A percentile compares a stretch with the other conserved stretches of the same genome.
Conservation (phyloP, 2,888 invertebrate species). For the Drosophila neotestacea region DNA sequence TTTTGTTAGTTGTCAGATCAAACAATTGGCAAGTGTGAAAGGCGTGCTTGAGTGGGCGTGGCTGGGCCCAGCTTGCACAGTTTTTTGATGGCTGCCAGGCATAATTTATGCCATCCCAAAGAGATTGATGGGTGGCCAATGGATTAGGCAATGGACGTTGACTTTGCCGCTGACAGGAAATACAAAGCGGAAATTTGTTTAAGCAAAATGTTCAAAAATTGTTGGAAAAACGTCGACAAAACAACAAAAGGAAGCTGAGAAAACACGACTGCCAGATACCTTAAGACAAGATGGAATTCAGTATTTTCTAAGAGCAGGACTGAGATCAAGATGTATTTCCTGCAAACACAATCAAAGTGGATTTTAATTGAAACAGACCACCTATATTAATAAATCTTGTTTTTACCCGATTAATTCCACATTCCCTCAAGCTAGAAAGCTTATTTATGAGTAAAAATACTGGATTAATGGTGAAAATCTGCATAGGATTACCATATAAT, state of each 20-base stretch:
- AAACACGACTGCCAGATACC: slow-evolving; percentile 5
- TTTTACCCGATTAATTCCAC: no score
- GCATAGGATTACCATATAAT: no score
- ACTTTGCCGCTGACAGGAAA: slow-evolving; percentile 46
- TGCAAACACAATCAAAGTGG: no score
- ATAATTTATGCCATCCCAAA: slow-evolving; percentile 51
- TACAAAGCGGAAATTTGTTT: slow-evolving; percentile 57
- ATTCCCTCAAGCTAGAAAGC: no score
- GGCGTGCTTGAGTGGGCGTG: slow-evolving; percentile 28
- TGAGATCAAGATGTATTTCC: no score
- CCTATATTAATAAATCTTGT: no score
- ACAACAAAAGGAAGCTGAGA: background rate
- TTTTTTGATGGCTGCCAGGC: slow-evolving; percentile 22
- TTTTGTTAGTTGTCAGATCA: slow-evolving; percentile 30
- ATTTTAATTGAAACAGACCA: no score
- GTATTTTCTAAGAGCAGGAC: no score
- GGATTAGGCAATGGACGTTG: slow-evolving; percentile 30
- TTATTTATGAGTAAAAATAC: no score
- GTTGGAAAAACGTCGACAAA: background rate
- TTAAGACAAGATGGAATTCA: background rate
- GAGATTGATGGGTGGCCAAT: slow-evolving; percentile 20
- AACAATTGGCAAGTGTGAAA: slow-evolving; percentile 36
- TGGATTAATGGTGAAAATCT: no score
- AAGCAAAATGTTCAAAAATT: slow-evolving; percentile 43
- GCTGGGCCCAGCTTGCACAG: slow-evolving; percentile 22